Evolutionary conservation across 53 echinoderm and acorn worm genomes (phyloP).

Genomic region (Paracentrotus lividus): DNA sequence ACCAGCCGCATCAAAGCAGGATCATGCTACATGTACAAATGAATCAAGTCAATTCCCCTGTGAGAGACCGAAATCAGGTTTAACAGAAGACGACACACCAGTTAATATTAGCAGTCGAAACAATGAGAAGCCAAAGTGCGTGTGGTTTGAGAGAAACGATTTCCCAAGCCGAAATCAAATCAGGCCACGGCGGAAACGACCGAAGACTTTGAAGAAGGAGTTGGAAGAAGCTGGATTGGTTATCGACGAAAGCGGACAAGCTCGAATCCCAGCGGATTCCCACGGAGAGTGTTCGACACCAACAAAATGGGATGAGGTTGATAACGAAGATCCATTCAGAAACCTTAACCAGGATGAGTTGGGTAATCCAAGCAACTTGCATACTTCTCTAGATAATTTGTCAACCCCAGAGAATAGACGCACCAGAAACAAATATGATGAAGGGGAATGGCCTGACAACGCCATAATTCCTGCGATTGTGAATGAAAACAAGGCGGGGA

Average conservation of each 20-base stretch:
- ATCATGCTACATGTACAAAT: neutral
- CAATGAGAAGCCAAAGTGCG: neutral
- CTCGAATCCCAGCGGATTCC: neutral
- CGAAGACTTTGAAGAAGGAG: conserved; percentile 28
- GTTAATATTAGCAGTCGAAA: neutral
- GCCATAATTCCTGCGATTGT: neutral
- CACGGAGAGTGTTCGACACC: neutral
- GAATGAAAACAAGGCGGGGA: neutral
- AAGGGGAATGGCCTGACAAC: neutral
- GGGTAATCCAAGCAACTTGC: neutral
- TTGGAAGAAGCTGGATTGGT: neutral
- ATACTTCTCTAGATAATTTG: neutral
- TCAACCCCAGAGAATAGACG: neutral
- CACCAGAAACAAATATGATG: neutral
- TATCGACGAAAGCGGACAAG: neutral
- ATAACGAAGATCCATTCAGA: neutral
- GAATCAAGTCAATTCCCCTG: neutral
- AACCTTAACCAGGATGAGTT: neutral
- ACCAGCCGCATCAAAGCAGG: neutral
- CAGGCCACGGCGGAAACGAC: conserved; percentile 5
- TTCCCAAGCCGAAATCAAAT: neutral
- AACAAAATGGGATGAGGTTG: neutral
- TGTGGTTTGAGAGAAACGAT: neutral
- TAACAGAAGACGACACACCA: neutral
- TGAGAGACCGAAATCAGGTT: neutral